Percentiles rank a stretch among this genome's conserved stretches.
These are phyloP conservation scores for Oxytorus armatus DNA, from an alignment of 2,888 invertebrate genomes.

Conservation along the genomic window DNA sequence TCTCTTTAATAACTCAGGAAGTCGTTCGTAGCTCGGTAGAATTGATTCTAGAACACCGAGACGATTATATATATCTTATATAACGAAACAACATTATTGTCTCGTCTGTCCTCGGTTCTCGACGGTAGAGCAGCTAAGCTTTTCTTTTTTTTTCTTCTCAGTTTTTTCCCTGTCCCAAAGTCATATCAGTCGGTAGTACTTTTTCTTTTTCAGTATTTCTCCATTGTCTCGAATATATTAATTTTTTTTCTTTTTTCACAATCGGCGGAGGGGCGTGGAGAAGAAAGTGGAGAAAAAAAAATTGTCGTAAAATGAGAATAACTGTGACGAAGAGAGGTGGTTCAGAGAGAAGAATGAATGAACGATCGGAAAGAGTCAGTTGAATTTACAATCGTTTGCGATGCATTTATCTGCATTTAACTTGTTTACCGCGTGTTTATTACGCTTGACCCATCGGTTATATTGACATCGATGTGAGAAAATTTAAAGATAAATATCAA, in stretches of 20 bases:
- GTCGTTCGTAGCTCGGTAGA: conserved; percentile 35
- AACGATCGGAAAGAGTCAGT: conserved; percentile 7
- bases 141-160: conserved; percentile 1
- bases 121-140: conserved; percentile 30
- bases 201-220: background rate
- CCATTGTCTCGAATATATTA: background rate
- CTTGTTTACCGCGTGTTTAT: conserved; percentile 38
- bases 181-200: background rate
- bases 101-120: conserved; percentile 27
- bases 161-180: background rate
- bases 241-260: conserved; percentile 2
- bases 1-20: conserved; percentile 30
- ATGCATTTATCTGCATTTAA: conserved; percentile 69
- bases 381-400: conserved; percentile 34
- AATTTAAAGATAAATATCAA: conserved; percentile 13
- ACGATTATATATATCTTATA: conserved; percentile 32
- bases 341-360: conserved; percentile 6
- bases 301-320: background rate
- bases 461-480: conserved; percentile 16
- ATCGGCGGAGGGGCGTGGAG: background rate
- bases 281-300: conserved; percentile 11
- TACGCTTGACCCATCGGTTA: conserved; percentile 29
- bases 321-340: background rate
- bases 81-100: conserved; percentile 44
- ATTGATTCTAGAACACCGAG: conserved; percentile 29